Percentiles rank a stretch among this genome's conserved stretches.
phyloP scores from a whole-genome alignment of 2,113 vertebrate genomes.

The Rattus rattus region DNA sequence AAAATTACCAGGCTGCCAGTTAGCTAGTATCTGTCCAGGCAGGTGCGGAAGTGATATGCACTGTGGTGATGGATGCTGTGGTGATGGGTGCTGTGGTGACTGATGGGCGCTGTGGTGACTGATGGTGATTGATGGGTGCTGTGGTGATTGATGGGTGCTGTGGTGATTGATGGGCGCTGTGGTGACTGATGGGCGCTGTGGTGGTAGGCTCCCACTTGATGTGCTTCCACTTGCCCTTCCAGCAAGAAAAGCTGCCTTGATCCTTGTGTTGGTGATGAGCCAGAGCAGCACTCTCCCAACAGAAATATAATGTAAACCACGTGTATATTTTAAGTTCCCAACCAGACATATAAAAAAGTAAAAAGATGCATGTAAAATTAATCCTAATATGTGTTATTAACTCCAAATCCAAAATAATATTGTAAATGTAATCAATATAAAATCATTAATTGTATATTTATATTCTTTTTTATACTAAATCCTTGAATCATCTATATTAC shows the following conservation, averaged over 20 bases:
- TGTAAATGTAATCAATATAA: slow-evolving; percentile 53
- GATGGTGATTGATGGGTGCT: no score
- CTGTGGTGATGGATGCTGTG: no score
- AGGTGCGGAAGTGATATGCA: neutral
- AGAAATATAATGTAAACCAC: slow-evolving; percentile 44
- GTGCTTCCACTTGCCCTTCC: neutral
- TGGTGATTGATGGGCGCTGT: no score
- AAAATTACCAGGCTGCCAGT: neutral
- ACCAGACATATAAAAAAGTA: slow-evolving; percentile 1
- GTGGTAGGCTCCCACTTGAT: neutral
- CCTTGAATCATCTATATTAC: slow-evolving; percentile 4
- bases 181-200: no score
- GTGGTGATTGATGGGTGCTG: no score
- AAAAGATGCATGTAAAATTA: slow-evolving; percentile 48
- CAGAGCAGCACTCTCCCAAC: neutral
- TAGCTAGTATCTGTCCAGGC: neutral
- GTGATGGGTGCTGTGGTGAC: no score
- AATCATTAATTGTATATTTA: slow-evolving; percentile 51
- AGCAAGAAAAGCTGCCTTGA: neutral
- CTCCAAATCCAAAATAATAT: slow-evolving; percentile 46
- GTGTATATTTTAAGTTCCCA: slow-evolving; percentile 47
- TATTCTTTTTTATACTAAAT: slow-evolving; percentile 50
- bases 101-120: no score
- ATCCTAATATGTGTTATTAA: slow-evolving; percentile 53
- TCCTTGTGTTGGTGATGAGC: neutral